A percentile compares a stretch with the other conserved stretches of the same genome.
These are phyloP conservation scores for Antennarius striatus DNA, from an alignment of 2,113 vertebrate genomes.

Conservation along the genomic window DNA sequence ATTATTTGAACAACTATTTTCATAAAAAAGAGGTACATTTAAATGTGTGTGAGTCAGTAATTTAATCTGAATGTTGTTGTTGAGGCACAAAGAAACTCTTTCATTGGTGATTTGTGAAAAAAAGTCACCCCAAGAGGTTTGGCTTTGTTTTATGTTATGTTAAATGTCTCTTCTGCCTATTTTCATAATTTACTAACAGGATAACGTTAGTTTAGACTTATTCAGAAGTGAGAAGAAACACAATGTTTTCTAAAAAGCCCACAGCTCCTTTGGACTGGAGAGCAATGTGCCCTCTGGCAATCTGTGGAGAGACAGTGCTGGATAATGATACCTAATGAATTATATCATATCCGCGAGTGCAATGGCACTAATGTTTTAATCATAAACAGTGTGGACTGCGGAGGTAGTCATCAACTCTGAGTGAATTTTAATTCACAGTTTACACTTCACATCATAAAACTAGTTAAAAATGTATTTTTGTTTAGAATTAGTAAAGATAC, in stretches of 20 bases:
- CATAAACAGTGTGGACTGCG: constrained; percentile 13
- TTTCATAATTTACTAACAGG: constrained; percentile 4
- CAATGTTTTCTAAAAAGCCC: constrained; percentile 21
- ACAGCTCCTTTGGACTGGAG: constrained; percentile 2
- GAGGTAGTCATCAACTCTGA: constrained; percentile 1
- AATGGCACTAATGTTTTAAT: constrained; percentile 24
- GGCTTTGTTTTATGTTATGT: neutral
- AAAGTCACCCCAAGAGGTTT: constrained; percentile 9
- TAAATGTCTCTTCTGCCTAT: constrained; percentile 9
- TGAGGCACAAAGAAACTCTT: neutral
- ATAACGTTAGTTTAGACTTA: neutral
- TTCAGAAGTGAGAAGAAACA: constrained; percentile 2
- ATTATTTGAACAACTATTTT: neutral
- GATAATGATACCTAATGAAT: constrained; percentile 32
- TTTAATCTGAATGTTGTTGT: constrained; percentile 3
- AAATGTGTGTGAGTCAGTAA: neutral
- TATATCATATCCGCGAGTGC: constrained; percentile 8
- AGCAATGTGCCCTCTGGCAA: constrained; percentile 20
- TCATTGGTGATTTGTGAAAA: constrained; percentile 4
- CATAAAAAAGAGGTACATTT: neutral
- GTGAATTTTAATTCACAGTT: constrained; percentile 20
- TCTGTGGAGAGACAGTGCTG: constrained; percentile 4
- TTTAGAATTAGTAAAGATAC: too few species aligned
- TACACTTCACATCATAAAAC: neutral
- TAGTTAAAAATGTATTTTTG: too few species aligned